Percentiles rank a stretch among this genome's conserved stretches.
These are phyloP conservation scores for Drosophila ironensis DNA, from an alignment of 1,140 invertebrate species.

Conservation along the genomic window DNA sequence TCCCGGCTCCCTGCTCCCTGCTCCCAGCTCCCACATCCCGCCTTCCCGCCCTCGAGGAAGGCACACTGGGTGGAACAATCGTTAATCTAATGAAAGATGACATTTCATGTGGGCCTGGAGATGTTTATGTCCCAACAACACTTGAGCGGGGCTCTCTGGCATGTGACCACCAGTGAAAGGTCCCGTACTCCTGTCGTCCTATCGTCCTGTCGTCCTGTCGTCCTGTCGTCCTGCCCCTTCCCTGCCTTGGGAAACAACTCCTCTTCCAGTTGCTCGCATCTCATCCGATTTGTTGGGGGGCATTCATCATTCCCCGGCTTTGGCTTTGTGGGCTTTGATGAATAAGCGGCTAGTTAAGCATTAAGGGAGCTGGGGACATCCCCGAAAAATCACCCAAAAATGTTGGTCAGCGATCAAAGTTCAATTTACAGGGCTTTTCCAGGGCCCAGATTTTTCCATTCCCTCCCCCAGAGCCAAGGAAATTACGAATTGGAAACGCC, in stretches of 20 bases:
- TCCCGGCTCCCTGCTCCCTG: neutral
- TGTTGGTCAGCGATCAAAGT: slow-evolving; percentile 27
- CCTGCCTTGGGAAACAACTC: neutral
- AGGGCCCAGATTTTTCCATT: too few species aligned
- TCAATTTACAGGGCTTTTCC: slow-evolving; percentile 28
- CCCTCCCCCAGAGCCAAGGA: too few species aligned
- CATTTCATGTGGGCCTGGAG: slow-evolving; percentile 44
- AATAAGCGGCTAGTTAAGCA: slow-evolving; percentile 62
- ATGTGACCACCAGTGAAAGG: slow-evolving; percentile 8
- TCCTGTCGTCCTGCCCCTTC: neutral
- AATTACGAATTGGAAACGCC: neutral
- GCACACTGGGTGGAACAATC: slow-evolving; percentile 40
- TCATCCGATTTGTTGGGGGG: slow-evolving; percentile 49
- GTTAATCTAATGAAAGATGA: slow-evolving; percentile 80
- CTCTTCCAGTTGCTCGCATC: slow-evolving; percentile 28
- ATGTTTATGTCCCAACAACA: slow-evolving; percentile 41
- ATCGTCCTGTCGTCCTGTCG: neutral
- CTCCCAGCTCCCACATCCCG: neutral
- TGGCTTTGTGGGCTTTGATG: slow-evolving; percentile 42
- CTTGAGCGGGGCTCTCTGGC: slow-evolving; percentile 42
- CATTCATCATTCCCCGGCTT: slow-evolving; percentile 59
- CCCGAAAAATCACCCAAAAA: neutral
- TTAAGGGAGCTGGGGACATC: too few species aligned
- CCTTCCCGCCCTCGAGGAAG: neutral
- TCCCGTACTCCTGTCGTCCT: neutral